These are phyloP conservation scores for Platyrinchus mystaceus DNA, from an alignment of 2,797 vertebrate species.

Conservation along the genomic window DNA sequence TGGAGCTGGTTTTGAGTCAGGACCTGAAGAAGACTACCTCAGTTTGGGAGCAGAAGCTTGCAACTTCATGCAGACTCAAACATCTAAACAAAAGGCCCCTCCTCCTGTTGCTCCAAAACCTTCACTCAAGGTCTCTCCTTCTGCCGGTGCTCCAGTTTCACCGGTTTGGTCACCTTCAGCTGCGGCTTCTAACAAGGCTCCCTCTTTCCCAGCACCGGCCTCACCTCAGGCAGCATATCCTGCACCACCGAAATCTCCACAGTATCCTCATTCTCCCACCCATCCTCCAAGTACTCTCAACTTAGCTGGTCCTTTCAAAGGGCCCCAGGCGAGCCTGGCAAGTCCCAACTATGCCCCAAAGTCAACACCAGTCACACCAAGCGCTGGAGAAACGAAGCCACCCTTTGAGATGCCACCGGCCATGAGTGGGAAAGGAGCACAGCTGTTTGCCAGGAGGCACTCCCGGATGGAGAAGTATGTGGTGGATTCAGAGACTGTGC, in stretches of 20 bases:
- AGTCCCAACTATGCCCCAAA: constrained; percentile 72
- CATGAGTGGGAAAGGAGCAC: constrained; percentile 92
- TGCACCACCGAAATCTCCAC: constrained; percentile 40
- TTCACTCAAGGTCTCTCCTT: constrained; percentile 75
- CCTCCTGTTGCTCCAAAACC: constrained; percentile 98
- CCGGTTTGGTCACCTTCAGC: constrained; percentile 86
- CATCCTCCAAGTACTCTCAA: constrained; percentile 73
- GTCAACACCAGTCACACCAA: constrained; percentile 75
- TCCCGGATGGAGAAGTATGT: constrained; percentile 98
- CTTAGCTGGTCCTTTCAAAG: constrained; percentile 78
- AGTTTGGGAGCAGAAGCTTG: constrained; percentile 98
- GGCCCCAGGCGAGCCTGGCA: constrained; percentile 71
- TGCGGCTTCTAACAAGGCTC: constrained; percentile 76
- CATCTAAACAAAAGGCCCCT: constrained; percentile 88
- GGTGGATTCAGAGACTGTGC: constrained; percentile 94
- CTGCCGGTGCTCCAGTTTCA: constrained; percentile 78
- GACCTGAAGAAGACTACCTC: constrained; percentile 97
- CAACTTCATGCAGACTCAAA: constrained; percentile 91
- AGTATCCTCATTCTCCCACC: constrained; percentile 65
- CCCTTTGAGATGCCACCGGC: constrained; percentile 88
- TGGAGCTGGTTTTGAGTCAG: constrained; percentile 88
- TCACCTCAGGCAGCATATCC: constrained; percentile 57
- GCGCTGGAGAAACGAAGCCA: constrained; percentile 74
- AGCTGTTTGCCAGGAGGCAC: constrained; percentile 95
- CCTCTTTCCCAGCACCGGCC: constrained; percentile 82